Conservation (phyloP, 2,113 vertebrate species). For the Sander lucioperca region DNA sequence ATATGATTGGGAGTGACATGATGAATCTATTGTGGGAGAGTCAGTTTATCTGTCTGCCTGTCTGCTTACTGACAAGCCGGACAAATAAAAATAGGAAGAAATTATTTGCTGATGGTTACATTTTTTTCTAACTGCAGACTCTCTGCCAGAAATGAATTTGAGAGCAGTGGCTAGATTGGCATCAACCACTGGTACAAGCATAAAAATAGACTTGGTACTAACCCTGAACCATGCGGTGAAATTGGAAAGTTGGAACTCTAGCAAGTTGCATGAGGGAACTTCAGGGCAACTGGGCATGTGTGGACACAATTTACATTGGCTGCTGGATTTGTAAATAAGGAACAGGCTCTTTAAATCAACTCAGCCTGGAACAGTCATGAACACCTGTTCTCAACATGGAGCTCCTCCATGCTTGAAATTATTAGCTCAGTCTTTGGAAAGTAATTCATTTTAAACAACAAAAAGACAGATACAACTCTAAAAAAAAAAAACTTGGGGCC, state of each 20-base stretch:
- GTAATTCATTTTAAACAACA: background rate
- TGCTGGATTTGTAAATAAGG: slow-evolving; percentile 27
- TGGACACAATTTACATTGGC: background rate
- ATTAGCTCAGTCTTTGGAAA: background rate
- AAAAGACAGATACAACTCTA: background rate
- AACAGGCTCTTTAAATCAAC: background rate
- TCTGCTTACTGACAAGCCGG: background rate
- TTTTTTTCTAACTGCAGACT: slow-evolving; percentile 47
- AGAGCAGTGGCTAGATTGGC: slow-evolving; percentile 29
- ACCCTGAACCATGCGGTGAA: background rate
- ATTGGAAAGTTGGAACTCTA: slow-evolving; percentile 12
- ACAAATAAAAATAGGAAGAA: slow-evolving; percentile 11
- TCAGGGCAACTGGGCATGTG: background rate
- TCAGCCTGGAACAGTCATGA: background rate
- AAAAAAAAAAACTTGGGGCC: background rate
- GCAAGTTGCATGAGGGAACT: background rate
- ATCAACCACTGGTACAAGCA: slow-evolving; percentile 33
- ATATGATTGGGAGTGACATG: slow-evolving; percentile 3
- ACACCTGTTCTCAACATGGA: slow-evolving; percentile 1
- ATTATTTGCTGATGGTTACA: slow-evolving; percentile 38
- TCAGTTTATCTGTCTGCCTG: background rate
- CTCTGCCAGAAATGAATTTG: slow-evolving; percentile 40
- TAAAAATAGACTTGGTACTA: slow-evolving; percentile 21
- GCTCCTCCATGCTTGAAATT: background rate
- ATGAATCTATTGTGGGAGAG: background rate